Percentiles rank a stretch among this genome's conserved stretches.
Evolutionary conservation across 30 jellyfish, hydroid and myxozoan genomes (phyloP).

Genomic region (Cassiopea xamachana): DNA sequence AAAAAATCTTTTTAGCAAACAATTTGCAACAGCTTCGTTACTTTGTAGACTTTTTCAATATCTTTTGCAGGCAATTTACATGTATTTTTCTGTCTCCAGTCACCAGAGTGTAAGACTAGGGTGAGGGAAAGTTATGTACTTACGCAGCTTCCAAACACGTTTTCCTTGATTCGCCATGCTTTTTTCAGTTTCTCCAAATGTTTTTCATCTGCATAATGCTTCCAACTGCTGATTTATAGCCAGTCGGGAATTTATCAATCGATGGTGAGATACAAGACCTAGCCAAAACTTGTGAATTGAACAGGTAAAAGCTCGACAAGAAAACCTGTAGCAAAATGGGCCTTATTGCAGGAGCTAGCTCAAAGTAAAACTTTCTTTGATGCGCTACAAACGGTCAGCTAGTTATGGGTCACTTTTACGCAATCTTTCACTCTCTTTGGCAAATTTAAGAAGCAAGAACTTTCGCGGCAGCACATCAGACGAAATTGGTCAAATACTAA

Average conservation of each 20-base stretch:
- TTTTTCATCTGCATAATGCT: neutral
- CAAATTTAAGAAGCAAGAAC: neutral
- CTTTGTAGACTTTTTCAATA: too few species aligned
- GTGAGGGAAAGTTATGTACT: neutral
- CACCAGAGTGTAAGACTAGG: neutral
- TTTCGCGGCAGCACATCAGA: neutral
- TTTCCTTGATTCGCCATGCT: conserved; percentile 71
- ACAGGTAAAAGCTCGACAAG: neutral
- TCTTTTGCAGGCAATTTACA: too few species aligned
- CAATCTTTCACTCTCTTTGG: neutral
- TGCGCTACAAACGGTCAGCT: neutral
- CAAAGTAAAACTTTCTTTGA: neutral
- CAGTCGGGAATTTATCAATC: neutral
- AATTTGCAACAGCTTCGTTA: too few species aligned
- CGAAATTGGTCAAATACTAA: neutral
- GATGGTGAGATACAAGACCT: neutral
- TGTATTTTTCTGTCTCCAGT: too few species aligned
- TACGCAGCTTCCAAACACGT: conserved; percentile 77
- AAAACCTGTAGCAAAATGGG: neutral
- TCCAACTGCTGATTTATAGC: neutral
- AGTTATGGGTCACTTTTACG: neutral
- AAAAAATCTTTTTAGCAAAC: too few species aligned
- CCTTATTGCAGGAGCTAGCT: neutral
- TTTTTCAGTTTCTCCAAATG: neutral
- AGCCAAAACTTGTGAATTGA: neutral